phyloP scores from a whole-genome alignment of 1,140 invertebrate genomes.

The Saxidomus purpurata region DNA sequence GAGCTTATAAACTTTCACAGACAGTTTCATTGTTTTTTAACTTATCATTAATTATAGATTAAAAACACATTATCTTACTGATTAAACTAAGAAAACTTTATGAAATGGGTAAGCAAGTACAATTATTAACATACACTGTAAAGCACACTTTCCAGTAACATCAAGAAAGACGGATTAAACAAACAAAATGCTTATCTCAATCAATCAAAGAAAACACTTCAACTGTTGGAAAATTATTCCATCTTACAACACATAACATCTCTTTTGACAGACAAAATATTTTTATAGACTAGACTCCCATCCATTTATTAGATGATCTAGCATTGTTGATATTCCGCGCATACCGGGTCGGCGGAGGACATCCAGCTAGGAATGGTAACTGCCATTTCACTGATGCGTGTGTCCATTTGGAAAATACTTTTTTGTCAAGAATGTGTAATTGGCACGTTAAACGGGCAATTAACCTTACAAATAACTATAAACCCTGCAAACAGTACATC shows the following conservation, averaged over 20 bases:
- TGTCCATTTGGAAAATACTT: conserved; percentile 17
- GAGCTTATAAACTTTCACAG: too few relatives aligned
- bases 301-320: neutral
- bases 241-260: conserved; percentile 20
- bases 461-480: neutral
- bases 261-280: conserved; percentile 38
- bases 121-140: too few relatives aligned
- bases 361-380: neutral
- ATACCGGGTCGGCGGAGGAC: neutral
- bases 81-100: too few relatives aligned
- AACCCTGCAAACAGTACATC: too few relatives aligned
- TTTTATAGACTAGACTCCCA: conserved; percentile 26
- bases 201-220: conserved; percentile 2
- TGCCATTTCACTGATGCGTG: neutral
- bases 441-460: neutral
- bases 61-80: too few relatives aligned
- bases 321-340: neutral
- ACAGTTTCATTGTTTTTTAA: too few relatives aligned
- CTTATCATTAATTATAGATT: too few relatives aligned
- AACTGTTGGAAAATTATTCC: neutral
- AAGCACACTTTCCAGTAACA: too few relatives aligned
- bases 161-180: too few relatives aligned
- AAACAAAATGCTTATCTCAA: neutral
- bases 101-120: too few relatives aligned
- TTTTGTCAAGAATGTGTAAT: neutral